Evolutionary conservation across 2,797 vertebrate genomes (phyloP).

Genomic region (Lates japonicus): DNA sequence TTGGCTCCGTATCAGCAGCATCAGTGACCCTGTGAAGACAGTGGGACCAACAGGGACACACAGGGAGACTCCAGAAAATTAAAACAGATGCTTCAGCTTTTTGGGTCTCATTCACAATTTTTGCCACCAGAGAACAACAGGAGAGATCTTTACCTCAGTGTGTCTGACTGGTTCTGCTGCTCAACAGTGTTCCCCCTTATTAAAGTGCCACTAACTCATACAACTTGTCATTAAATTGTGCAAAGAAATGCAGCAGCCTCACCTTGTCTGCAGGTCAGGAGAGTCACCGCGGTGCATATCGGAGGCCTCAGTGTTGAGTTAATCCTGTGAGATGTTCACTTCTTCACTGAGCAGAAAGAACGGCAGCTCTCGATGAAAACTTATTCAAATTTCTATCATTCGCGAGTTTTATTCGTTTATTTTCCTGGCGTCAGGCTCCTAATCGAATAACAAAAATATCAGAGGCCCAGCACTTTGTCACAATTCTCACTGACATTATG

Average conservation of each 20-base stretch:
- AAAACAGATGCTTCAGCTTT: not conserved
- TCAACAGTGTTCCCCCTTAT: not conserved
- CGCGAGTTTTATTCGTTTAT: not conserved
- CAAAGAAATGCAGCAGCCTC: not conserved
- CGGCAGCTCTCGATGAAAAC: not conserved
- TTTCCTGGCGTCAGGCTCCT: conserved; percentile 7
- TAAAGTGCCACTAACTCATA: not conserved
- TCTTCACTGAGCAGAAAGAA: not conserved
- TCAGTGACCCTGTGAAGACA: conserved; percentile 16
- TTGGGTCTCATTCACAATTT: not conserved
- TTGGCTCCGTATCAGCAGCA: conserved; percentile 4
- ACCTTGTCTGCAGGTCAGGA: not conserved
- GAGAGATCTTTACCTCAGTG: rapidly evolving
- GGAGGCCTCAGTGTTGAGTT: conserved; percentile 12
- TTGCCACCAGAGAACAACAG: not conserved
- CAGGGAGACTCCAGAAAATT: not conserved
- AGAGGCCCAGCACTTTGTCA: conserved; percentile 3
- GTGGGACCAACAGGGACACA: not conserved
- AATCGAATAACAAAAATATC: conserved; percentile 18
- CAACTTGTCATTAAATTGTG: not conserved
- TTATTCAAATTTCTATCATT: not conserved
- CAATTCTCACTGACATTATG: conserved; percentile 23
- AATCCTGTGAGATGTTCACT: not conserved
- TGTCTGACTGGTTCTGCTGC: not conserved
- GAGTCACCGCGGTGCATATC: not conserved